phyloP scores from a whole-genome alignment of 2,888 invertebrate genomes.

The Parascotia fuliginaria region DNA sequence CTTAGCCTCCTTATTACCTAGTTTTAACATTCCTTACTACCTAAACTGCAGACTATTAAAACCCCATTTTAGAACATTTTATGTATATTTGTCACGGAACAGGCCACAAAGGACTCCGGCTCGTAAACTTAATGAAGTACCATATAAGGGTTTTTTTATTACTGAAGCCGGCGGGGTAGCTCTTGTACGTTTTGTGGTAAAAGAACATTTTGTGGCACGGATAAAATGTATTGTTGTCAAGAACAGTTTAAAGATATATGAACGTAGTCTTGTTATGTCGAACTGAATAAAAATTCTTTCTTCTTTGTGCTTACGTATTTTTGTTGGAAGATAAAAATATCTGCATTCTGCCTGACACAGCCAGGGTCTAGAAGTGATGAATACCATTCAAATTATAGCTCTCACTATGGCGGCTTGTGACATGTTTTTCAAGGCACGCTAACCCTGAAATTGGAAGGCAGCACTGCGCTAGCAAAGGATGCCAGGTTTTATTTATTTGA shows the following conservation, averaged over 20 bases:
- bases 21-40: not conserved
- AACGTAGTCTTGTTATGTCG: not conserved
- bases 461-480: too few relatives aligned
- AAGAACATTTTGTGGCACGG: conserved; percentile 3
- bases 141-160: conserved; percentile 23
- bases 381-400: too few relatives aligned
- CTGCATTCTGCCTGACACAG: too few relatives aligned
- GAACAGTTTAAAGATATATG: not conserved
- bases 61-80: conserved; percentile 46
- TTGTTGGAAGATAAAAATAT: too few relatives aligned
- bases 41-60: conserved; percentile 46
- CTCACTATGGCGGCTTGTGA: too few relatives aligned
- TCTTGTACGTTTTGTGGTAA: not conserved
- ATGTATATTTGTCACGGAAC: conserved; percentile 57
- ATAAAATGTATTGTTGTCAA: not conserved
- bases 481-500: too few relatives aligned
- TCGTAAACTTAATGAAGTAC: conserved; percentile 73
- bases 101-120: conserved; percentile 50
- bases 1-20: not conserved
- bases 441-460: too few relatives aligned
- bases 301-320: too few relatives aligned
- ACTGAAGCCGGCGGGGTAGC: conserved; percentile 48
- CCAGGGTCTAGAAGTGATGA: too few relatives aligned
- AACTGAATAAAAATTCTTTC: not conserved
- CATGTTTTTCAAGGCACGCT: too few relatives aligned